A percentile compares a stretch with the other conserved stretches of the same genome.
Conservation (phyloP, 2,888 invertebrate genomes). For the Agonum fuliginosum region DNA sequence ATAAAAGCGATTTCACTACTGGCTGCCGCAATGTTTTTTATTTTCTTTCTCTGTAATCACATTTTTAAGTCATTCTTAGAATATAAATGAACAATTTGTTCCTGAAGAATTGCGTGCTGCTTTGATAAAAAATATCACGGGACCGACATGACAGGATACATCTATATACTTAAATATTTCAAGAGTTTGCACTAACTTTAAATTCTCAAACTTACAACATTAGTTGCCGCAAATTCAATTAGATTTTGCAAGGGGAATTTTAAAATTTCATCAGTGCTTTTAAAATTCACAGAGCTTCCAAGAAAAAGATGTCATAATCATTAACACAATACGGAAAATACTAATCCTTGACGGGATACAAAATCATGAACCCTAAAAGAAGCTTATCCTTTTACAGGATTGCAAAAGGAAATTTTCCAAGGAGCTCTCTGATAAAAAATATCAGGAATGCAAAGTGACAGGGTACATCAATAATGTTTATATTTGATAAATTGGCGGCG, state of each 20-base stretch:
- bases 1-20: not conserved
- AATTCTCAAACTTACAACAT: not conserved
- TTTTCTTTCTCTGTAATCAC: not conserved
- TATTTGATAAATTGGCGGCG: too few relatives aligned
- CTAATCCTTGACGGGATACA: too few relatives aligned
- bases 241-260: slow-evolving; percentile 8
- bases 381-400: too few relatives aligned
- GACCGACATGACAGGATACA: not conserved
- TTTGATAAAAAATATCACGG: not conserved
- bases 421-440: too few relatives aligned
- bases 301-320: too few relatives aligned
- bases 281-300: too few relatives aligned
- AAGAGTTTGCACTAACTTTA: not conserved
- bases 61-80: slow-evolving; percentile 2
- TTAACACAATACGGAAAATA: too few relatives aligned
- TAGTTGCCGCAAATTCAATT: slow-evolving; percentile 1
- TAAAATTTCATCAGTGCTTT: slow-evolving; percentile 22
- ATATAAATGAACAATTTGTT: slow-evolving; percentile 2
- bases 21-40: not conserved
- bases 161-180: not conserved
- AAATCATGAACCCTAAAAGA: too few relatives aligned
- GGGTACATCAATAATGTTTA: too few relatives aligned
- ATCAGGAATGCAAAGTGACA: too few relatives aligned
- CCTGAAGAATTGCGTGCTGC: not conserved
- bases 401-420: too few relatives aligned